Percentiles rank a stretch among this genome's conserved stretches.
Evolutionary conservation across 2,113 vertebrate species (phyloP).

Genomic region (Pterophyllum scalare): DNA sequence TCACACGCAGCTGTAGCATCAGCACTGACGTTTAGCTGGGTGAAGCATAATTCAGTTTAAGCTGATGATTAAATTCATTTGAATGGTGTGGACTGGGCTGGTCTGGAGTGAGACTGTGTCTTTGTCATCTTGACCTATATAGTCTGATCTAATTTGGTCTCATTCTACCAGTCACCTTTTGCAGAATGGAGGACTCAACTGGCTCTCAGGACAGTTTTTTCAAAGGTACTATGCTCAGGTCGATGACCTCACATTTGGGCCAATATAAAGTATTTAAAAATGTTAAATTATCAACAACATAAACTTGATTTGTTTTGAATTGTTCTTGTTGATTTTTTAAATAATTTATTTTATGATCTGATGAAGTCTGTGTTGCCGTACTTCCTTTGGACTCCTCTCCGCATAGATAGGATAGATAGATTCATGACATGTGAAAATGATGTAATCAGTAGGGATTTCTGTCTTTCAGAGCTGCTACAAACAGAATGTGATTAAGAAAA

Average conservation of each 20-base stretch:
- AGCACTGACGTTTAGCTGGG: constrained; percentile 91
- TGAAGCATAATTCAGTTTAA: not conserved
- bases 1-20: constrained; percentile 94
- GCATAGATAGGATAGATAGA: constrained; percentile 35
- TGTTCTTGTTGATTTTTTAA: not conserved
- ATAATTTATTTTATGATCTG: constrained; percentile 40
- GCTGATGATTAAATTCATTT: not conserved
- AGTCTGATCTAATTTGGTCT: constrained; percentile 31
- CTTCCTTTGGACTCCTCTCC: constrained; percentile 24
- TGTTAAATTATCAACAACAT: constrained; percentile 33
- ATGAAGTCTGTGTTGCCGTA: constrained; percentile 38
- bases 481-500: constrained; percentile 49
- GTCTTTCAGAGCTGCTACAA: constrained; percentile 65
- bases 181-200: constrained; percentile 53
- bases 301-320: constrained; percentile 29
- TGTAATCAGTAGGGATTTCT: constrained; percentile 54
- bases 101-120: constrained; percentile 29
- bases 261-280: constrained; percentile 35
- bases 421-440: constrained; percentile 44
- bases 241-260: constrained; percentile 49
- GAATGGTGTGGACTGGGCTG: constrained; percentile 9
- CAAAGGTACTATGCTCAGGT: constrained; percentile 59
- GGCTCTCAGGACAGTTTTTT: constrained; percentile 72
- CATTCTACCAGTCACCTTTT: constrained; percentile 30
- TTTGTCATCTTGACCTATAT: constrained; percentile 37